phyloP scores from a whole-genome alignment of 2,888 invertebrate genomes.

The Limnephilus lunatus region DNA sequence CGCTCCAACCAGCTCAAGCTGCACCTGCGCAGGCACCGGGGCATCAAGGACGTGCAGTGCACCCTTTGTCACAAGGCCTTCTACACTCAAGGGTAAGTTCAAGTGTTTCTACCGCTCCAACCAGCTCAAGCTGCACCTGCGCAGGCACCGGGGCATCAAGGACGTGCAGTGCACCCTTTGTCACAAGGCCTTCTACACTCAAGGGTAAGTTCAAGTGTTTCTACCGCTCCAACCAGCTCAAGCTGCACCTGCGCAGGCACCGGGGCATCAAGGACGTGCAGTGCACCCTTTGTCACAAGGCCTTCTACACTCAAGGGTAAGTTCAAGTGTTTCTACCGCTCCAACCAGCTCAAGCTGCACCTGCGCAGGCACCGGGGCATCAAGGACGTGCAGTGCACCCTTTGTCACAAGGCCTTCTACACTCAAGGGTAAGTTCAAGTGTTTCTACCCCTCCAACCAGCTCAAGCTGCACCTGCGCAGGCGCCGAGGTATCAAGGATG shows the following conservation, averaged over 20 bases:
- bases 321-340: slow-evolving; percentile 68
- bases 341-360: slow-evolving; percentile 70
- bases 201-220: slow-evolving; percentile 68
- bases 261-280: slow-evolving; percentile 68
- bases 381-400: slow-evolving; percentile 69
- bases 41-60: slow-evolving; percentile 69
- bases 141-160: slow-evolving; percentile 70
- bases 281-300: slow-evolving; percentile 71
- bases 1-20: slow-evolving; percentile 69
- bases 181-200: slow-evolving; percentile 71
- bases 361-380: slow-evolving; percentile 69
- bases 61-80: slow-evolving; percentile 71
- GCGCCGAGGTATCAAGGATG: slow-evolving; percentile 69
- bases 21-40: slow-evolving; percentile 71
- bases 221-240: slow-evolving; percentile 69
- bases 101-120: slow-evolving; percentile 68
- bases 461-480: slow-evolving; percentile 71
- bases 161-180: slow-evolving; percentile 70
- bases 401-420: slow-evolving; percentile 72
- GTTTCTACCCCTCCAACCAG: slow-evolving; percentile 68
- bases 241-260: slow-evolving; percentile 71
- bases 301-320: slow-evolving; percentile 70
- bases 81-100: slow-evolving; percentile 68
- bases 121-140: slow-evolving; percentile 70
- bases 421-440: slow-evolving; percentile 68